Base-by-base conservation (phyloP, 2,888 invertebrate species). In the Spodoptera littoralis region DNA sequence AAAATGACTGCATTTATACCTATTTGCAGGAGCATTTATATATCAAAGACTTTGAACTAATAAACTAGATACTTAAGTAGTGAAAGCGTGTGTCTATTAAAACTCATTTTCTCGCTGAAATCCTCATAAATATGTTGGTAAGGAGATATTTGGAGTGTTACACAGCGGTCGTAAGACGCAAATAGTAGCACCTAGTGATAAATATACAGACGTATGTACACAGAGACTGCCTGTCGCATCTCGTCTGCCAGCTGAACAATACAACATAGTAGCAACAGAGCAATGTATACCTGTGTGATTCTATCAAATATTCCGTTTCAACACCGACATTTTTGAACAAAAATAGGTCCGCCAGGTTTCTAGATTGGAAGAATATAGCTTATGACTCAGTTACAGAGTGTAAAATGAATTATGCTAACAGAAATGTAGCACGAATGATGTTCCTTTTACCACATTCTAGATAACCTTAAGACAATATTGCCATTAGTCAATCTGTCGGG, bases 241-340 rank as follows among this genome's bases (percentile, higher is more conserved):
- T 67, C 64, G 71, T 75, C 56, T 61, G 60, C 50, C 53, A 63
- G 55, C 62, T 60, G 52, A 70, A 73, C 66, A 76, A 72, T 52
- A 47, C 51, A 47, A 59, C 49, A 48, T 57, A 49, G 52, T 50
- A 48, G 52, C 49, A 59, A 54, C 59, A 45, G 12, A 36, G 27
- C 43, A 30, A 53, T 42, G 46, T 46, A 61, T 62, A 36, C 54
- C 42, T 61, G 68, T 61, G 18, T 41, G 44, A 70, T 61, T 52
- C 61, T 46, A 58, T 73, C 61, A 44, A 51, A 61, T 46, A 59
- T 43, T 27, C 44, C 9, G 43, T 56, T 43, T 54, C 22, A 45
- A 45, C 49, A 58, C 53, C 45, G 61, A 9, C n/a, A 50, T 47
- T 0, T 54, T 54, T 49, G 24, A 36, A 47, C 41, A 8, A 42